Base-by-base conservation (phyloP, 2,797 vertebrate genomes). In the Austrolebias charrua region DNA sequence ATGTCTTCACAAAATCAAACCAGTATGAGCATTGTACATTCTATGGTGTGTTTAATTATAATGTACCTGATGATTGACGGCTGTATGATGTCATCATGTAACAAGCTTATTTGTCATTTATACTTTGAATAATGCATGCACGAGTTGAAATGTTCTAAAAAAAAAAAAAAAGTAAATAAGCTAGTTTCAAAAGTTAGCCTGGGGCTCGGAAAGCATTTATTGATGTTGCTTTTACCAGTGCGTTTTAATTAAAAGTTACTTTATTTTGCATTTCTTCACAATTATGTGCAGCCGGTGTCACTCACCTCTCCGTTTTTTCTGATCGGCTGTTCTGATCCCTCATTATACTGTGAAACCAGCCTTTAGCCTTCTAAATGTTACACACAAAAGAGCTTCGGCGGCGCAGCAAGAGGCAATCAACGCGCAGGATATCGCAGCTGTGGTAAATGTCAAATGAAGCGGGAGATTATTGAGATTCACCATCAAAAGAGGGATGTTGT, bases 401-500 rank as follows among this genome's bases (percentile, higher is more conserved):
- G 68, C 60, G 16, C 79, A 58, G 78, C 29, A 0, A 73, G 81
- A 79, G 59, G 73, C 82, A 62, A 85, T 87, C 81, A 80, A 46
- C 40, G 29, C 60, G 12, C 61, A 59, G 69, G 52, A 73, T 74
- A 79, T 82, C 80, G 73, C 73, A 81, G 86, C 82, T 81, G 82
- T 82, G 79, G 84, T 87, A 91, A 91, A 92, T 87, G 88, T 75
- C 89, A 90, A 88, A 86, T 83, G 73, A 88, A 79, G 79, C 60
- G 11, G 60, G 76, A 73, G 80, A 80, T 81, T 76, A 85, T 80
- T 82, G 79, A 76, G 67, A 78, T 69, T 63, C 78, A 80, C 78
- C 83, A 86, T 90, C 86, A 89, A 80, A 89, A 73, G 48, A 57
- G 71, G 73, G 75, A 80, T 61, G 72, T 8, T n/a, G 54, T 60